Percentiles rank a stretch among this genome's conserved stretches.
phyloP scores from a whole-genome alignment of 2,797 vertebrate species.

The Ctenochaetus hawaiiensis region DNA sequence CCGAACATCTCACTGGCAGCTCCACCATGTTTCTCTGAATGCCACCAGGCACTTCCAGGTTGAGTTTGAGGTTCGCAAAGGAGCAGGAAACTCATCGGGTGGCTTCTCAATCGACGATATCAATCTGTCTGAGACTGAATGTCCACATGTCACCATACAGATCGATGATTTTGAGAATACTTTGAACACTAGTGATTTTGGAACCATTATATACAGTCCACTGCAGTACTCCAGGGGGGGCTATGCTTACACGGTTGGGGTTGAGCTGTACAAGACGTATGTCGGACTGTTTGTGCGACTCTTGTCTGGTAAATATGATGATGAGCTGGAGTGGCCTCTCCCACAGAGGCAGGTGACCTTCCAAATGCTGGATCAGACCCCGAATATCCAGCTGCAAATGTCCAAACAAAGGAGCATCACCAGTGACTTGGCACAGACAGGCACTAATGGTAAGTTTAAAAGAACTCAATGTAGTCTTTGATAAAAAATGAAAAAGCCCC shows the following conservation, averaged over 20 bases:
- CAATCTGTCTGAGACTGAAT: slow-evolving; percentile 89
- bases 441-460: slow-evolving; percentile 12
- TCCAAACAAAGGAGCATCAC: slow-evolving; percentile 49
- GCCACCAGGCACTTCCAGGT: slow-evolving; percentile 83
- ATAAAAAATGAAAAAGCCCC: background rate
- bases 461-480: background rate
- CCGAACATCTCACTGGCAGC: slow-evolving; percentile 82
- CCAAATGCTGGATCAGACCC: slow-evolving; percentile 88
- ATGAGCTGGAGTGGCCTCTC: slow-evolving; percentile 87
- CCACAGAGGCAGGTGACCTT: slow-evolving; percentile 86
- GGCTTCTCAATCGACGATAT: slow-evolving; percentile 93
- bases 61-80: slow-evolving; percentile 85
- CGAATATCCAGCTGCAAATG: slow-evolving; percentile 78
- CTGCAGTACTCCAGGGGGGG: slow-evolving; percentile 86
- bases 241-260: slow-evolving; percentile 85
- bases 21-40: slow-evolving; percentile 83
- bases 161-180: slow-evolving; percentile 82
- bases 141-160: slow-evolving; percentile 86
- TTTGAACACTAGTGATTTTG: slow-evolving; percentile 33
- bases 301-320: slow-evolving; percentile 86
- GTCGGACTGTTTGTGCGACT: slow-evolving; percentile 80
- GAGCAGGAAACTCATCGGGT: slow-evolving; percentile 79
- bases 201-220: slow-evolving; percentile 76
- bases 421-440: slow-evolving; percentile 4
- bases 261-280: rapidly evolving